Base-by-base conservation (phyloP, 2,888 invertebrate species). In the Oxyscelio sp. region DNA sequence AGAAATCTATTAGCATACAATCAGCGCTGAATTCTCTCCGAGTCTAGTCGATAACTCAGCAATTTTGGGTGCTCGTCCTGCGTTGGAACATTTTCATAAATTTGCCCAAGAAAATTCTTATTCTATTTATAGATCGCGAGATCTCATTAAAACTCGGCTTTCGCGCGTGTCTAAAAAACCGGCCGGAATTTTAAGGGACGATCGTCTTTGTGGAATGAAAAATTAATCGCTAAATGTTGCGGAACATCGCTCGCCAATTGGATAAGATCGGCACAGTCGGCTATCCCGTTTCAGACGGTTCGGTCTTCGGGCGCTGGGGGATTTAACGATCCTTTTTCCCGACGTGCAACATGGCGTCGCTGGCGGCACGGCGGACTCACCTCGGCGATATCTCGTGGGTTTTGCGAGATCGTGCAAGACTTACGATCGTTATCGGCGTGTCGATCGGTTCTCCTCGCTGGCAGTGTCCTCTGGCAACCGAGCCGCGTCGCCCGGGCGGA, bases 401-500 rank as follows among this genome's bases (percentile, higher is more conserved):
- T 83, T 79, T 77, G 83, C 68, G 80, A 83, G 85, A 81, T 86
- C 83, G 80, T 71, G 84, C 82, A 86, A 86, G 86, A 86, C 86
- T 86, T 84, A 86, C 86, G 75, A 84, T 86, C 70, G 71, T 86
- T 86, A 85, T 86, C 86, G 77, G 73, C 68, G 78, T 78, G 85
- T 77, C 83, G 74, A 87, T 87, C 85, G 83, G 83, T 40, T 79
- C 70, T 59, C 27, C 68, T 59, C 78, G 81, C 77, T 70, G 85
- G 61, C 85, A 86, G 82, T 77, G 75, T 74, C 70, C 80, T 70
- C 56, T 81, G 81, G 85, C 78, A 81, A 82, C 78, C 77, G 71
- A 87, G 66, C 71, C 82, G 81, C 81, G 83, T 74, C 71, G 80
- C 73, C 77, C 68, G 85, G 88, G 86, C 86, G 83, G 88, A 87